A percentile compares a stretch with the other conserved stretches of the same genome.
Evolutionary conservation across 2,888 invertebrate genomes (phyloP).

Genomic region (Drosophila borborema): DNA sequence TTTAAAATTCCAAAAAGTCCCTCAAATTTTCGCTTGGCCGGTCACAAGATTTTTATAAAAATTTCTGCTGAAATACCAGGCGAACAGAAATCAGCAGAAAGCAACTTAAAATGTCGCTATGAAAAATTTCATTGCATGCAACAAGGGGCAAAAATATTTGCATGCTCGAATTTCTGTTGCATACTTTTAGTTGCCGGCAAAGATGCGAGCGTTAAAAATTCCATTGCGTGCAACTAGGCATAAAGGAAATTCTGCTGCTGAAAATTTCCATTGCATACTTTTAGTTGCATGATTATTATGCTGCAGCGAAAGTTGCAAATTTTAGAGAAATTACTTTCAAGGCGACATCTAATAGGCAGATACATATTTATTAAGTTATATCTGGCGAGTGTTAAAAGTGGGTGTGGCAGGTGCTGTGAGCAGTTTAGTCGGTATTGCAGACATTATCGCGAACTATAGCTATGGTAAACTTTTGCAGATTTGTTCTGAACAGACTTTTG

Average conservation of each 20-base stretch:
- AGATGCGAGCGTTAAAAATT: not conserved
- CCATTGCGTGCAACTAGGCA: not conserved
- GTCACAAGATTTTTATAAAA: constrained; percentile 1
- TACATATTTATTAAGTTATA: not conserved
- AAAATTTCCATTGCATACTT: not conserved
- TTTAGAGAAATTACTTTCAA: not conserved
- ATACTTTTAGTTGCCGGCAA: not conserved
- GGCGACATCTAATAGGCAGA: not conserved
- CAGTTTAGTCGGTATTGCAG: too few species aligned
- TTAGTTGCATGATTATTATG: not conserved
- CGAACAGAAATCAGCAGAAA: not conserved
- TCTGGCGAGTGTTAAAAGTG: not conserved
- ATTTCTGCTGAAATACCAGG: constrained; percentile 7
- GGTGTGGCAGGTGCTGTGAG: not conserved
- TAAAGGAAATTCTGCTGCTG: not conserved
- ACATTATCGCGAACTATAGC: not conserved
- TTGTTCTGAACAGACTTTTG: not conserved
- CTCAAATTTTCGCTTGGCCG: not conserved
- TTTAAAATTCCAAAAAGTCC: not conserved
- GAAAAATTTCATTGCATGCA: not conserved
- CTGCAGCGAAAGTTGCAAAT: not conserved
- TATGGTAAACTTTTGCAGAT: not conserved
- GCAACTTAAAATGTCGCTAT: not conserved
- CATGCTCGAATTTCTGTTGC: not conserved
- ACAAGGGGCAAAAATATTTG: not conserved